Evolutionary conservation across 1,140 invertebrate species (phyloP).

Genomic region (Aphelinus certus): DNA sequence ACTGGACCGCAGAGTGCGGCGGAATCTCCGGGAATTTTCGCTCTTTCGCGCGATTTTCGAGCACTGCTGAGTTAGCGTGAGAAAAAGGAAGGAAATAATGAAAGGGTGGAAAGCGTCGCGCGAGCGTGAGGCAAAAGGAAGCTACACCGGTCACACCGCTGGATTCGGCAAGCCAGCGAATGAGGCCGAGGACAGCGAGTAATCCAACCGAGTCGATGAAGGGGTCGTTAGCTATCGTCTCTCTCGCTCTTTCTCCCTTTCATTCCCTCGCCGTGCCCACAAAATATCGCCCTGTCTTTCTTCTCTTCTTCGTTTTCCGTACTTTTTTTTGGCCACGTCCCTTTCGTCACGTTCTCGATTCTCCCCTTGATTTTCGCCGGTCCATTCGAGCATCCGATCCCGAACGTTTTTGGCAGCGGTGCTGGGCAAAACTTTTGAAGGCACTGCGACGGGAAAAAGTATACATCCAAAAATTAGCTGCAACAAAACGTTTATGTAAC

Average conservation of each 20-base stretch:
- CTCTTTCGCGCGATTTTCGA: neutral
- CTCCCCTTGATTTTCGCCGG: no score
- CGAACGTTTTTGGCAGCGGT: no score
- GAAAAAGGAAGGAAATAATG: neutral
- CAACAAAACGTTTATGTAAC: no score
- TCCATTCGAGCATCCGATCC: no score
- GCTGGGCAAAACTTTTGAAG: no score
- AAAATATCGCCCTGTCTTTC: constrained; percentile 20
- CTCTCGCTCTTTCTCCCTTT: constrained; percentile 9
- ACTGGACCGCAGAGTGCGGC: neutral
- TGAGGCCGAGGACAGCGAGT: neutral
- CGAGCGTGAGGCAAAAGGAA: neutral
- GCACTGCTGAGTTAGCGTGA: neutral
- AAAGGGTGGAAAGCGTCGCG: constrained; percentile 1
- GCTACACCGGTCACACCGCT: no score
- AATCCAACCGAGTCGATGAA: constrained; percentile 25
- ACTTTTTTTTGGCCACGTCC: neutral
- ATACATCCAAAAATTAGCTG: no score
- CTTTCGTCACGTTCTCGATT: neutral
- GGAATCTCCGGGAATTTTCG: no score
- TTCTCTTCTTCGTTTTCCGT: neutral
- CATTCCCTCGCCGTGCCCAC: constrained; percentile 15
- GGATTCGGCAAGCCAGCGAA: neutral
- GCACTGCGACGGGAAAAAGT: no score
- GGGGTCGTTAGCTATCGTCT: constrained; percentile 25